These are phyloP conservation scores for Notodonta dromedarius DNA, from an alignment of 2,888 invertebrate genomes.

Conservation along the genomic window DNA sequence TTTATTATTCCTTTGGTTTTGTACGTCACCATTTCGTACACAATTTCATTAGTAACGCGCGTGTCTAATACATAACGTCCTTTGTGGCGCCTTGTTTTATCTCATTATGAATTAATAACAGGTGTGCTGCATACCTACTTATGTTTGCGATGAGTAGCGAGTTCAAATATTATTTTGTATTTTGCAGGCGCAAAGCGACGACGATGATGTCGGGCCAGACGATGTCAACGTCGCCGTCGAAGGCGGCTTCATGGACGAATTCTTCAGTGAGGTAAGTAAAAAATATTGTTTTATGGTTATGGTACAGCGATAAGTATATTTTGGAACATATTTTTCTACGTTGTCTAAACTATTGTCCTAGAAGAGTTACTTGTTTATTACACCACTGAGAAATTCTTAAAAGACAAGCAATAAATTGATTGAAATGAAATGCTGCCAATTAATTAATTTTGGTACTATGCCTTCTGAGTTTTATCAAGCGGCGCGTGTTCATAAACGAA, in stretches of 20 bases:
- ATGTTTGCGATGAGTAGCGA: background rate
- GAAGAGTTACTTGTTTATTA: too few species aligned
- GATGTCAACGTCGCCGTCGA: slow-evolving; percentile 98
- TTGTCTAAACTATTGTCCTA: too few species aligned
- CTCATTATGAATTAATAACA: slow-evolving; percentile 27
- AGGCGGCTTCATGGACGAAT: slow-evolving; percentile 99
- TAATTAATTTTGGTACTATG: too few species aligned
- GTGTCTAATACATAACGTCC: slow-evolving; percentile 20
- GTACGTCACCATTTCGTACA: slow-evolving; percentile 26
- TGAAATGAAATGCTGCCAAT: too few species aligned
- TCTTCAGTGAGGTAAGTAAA: slow-evolving; percentile 97
- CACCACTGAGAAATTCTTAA: too few species aligned
- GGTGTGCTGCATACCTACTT: slow-evolving; percentile 9
- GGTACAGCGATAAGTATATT: too few species aligned
- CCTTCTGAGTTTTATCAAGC: background rate
- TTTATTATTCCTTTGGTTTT: slow-evolving; percentile 38
- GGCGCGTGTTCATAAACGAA: slow-evolving; percentile 13
- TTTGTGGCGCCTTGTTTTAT: slow-evolving; percentile 21
- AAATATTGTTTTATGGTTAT: too few species aligned
- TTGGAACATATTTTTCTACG: background rate
- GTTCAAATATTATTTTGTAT: slow-evolving; percentile 22
- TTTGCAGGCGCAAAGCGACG: slow-evolving; percentile 97
- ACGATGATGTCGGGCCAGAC: slow-evolving; percentile 97
- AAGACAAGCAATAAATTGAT: too few species aligned
- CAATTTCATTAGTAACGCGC: slow-evolving; percentile 31